These are phyloP conservation scores for Beroe forskalii DNA, from an alignment of 37 sponge, comb jelly and placozoan genomes.

Conservation along the genomic window DNA sequence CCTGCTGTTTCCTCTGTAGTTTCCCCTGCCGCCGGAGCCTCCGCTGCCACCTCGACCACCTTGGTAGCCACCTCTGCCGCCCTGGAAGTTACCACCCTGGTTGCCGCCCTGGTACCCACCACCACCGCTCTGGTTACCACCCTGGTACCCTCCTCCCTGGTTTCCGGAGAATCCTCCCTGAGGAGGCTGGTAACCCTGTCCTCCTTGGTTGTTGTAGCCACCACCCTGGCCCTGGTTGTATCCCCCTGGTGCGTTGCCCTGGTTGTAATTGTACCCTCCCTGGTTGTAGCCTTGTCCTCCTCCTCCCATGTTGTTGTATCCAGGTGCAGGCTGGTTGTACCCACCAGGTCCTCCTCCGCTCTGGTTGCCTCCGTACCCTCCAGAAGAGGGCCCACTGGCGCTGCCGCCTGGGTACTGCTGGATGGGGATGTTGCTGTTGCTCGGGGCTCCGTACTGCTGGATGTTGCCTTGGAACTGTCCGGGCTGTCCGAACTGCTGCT, in stretches of 20 bases:
- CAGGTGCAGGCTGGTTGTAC: not conserved
- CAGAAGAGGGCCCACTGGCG: not conserved
- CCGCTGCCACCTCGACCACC: not conserved
- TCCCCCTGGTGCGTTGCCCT: not conserved
- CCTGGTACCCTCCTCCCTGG: slow-evolving; percentile 63
- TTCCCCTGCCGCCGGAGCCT: not conserved
- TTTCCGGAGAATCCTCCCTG: slow-evolving; percentile 40
- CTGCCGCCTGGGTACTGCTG: slow-evolving; percentile 12
- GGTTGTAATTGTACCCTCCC: not conserved
- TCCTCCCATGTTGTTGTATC: not conserved
- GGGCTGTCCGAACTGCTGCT: not conserved
- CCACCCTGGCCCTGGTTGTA: slow-evolving; percentile 57
- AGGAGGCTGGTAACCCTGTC: not conserved
- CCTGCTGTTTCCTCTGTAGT: not conserved
- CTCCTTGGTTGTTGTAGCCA: slow-evolving; percentile 31
- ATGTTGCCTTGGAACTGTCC: slow-evolving; percentile 21
- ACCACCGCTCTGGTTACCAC: slow-evolving; percentile 11
- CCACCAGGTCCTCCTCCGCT: not conserved
- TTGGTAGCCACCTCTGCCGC: slow-evolving; percentile 19
- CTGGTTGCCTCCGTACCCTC: not conserved
- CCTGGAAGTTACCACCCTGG: slow-evolving; percentile 53
- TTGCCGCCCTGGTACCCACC: slow-evolving; percentile 15
- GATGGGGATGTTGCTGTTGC: slow-evolving; percentile 36
- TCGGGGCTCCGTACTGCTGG: slow-evolving; percentile 33
- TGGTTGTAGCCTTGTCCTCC: slow-evolving; percentile 8